These are phyloP conservation scores for Otolemur crassicaudatus DNA, from an alignment of 2,797 vertebrate species.

Conservation along the genomic window DNA sequence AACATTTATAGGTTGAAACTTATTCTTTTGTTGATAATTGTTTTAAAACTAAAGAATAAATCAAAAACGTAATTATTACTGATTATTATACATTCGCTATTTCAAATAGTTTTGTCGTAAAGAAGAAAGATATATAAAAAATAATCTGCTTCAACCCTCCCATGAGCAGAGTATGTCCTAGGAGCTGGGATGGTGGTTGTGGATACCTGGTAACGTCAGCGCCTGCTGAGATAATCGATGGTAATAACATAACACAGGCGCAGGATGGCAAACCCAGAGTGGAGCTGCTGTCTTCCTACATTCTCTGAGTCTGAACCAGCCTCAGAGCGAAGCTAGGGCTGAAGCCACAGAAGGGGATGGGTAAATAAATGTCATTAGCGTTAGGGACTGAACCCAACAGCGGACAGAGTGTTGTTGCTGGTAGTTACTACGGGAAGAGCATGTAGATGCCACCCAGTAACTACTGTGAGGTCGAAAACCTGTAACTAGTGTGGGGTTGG, in stretches of 20 bases:
- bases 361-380: neutral
- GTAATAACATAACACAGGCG: neutral
- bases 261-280: neutral
- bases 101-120: neutral
- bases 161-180: neutral
- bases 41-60: slow-evolving; percentile 38
- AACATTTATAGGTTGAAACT: neutral
- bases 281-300: neutral
- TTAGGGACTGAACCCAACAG: neutral
- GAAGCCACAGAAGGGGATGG: neutral
- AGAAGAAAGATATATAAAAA: neutral
- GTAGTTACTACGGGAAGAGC: neutral
- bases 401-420: neutral
- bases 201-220: neutral
- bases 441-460: neutral
- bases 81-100: neutral
- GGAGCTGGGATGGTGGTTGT: neutral
- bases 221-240: neutral
- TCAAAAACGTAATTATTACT: neutral
- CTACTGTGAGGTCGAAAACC: no score
- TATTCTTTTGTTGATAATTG: neutral
- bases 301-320: neutral
- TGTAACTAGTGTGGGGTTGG: neutral
- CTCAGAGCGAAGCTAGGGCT: neutral
- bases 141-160: neutral